These are phyloP conservation scores for Sprattus sprattus DNA, from an alignment of 2,113 vertebrate genomes.

Conservation along the genomic window DNA sequence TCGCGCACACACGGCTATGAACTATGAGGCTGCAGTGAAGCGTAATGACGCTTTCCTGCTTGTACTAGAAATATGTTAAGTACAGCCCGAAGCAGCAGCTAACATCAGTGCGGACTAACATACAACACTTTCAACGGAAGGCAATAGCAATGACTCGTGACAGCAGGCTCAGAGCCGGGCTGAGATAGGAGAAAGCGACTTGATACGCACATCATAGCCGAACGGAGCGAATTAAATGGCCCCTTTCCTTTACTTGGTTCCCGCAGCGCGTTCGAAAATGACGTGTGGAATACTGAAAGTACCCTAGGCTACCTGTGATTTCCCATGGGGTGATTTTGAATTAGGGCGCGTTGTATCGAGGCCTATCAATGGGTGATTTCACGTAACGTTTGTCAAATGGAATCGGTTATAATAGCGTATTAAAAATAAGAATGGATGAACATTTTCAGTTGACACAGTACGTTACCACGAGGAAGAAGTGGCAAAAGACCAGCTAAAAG, in stretches of 20 bases:
- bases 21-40: neutral
- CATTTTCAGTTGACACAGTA: too few species aligned
- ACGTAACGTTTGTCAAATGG: neutral
- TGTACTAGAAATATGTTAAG: neutral
- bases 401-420: too few species aligned
- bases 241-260: neutral
- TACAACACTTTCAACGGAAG: neutral
- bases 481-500: too few species aligned
- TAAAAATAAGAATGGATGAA: neutral
- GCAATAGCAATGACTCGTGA: neutral
- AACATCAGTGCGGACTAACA: neutral
- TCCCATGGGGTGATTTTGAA: neutral
- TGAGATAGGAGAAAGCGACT: constrained; percentile 13
- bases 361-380: neutral
- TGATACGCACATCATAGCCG: neutral
- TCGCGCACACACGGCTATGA: constrained; percentile 50
- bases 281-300: neutral
- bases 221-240: neutral
- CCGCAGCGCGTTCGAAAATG: neutral
- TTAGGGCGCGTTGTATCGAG: neutral
- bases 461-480: too few species aligned
- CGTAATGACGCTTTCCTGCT: neutral
- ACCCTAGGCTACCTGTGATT: neutral
- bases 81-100: neutral
- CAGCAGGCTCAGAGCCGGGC: neutral